These are phyloP conservation scores for Nesidiocoris tenuis DNA, from an alignment of 2,888 invertebrate species.

Conservation along the genomic window DNA sequence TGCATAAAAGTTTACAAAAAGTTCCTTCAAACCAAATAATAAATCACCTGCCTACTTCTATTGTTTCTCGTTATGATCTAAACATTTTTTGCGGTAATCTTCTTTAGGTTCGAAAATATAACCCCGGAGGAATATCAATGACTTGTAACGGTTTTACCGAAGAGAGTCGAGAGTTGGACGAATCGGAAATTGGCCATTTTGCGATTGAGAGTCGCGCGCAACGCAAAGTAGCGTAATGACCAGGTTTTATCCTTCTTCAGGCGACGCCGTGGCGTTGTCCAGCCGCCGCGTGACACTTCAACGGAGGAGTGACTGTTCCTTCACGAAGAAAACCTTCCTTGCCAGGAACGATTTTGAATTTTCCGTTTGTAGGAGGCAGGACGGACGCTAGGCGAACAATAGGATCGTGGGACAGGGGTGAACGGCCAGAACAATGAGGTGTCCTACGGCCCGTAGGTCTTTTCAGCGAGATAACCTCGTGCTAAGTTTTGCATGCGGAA, in stretches of 20 bases:
- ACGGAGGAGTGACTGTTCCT: background rate
- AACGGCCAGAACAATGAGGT: conserved; percentile 20
- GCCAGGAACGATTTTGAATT: background rate
- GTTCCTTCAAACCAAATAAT: too few species aligned
- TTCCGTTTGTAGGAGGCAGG: background rate
- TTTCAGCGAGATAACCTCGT: too few species aligned
- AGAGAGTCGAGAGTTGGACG: background rate
- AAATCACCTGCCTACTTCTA: too few species aligned
- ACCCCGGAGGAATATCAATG: too few species aligned
- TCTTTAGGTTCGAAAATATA: too few species aligned
- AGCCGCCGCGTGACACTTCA: background rate
- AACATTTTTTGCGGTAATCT: too few species aligned
- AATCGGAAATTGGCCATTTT: conserved; percentile 21
- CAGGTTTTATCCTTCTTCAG: background rate
- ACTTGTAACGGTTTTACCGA: background rate
- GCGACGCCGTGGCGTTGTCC: background rate
- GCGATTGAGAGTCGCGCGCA: background rate
- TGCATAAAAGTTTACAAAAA: too few species aligned
- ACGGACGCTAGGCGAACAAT: conserved; percentile 11
- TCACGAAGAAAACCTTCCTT: too few species aligned
- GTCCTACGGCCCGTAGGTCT: too few species aligned
- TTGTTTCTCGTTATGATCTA: too few species aligned
- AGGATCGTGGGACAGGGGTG: conserved; percentile 25
- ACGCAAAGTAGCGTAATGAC: background rate
- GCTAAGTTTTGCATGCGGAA: conserved; percentile 16